phyloP scores from a whole-genome alignment of 2,113 vertebrate species.

The Laticauda laticaudata region DNA sequence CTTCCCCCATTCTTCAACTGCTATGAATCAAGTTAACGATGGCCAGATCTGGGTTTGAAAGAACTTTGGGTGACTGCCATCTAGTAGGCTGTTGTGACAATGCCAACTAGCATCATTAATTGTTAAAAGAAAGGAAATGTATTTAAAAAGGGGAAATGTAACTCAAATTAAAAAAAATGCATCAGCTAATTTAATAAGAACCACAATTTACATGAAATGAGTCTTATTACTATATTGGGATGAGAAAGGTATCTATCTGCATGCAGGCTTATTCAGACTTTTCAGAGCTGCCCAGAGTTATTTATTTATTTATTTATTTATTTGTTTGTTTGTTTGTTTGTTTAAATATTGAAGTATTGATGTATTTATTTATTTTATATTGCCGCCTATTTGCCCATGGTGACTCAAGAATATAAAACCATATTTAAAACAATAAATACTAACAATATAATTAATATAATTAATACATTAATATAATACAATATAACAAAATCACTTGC shows the following conservation, averaged over 20 bases:
- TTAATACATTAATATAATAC: no score
- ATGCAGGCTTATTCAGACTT: background rate
- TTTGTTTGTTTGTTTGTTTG: no score
- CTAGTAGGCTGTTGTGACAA: background rate
- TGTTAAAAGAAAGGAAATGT: background rate
- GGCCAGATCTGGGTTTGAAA: background rate
- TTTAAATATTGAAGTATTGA: no score
- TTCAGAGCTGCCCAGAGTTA: background rate
- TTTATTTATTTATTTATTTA: no score
- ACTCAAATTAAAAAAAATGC: background rate
- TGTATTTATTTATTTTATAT: no score
- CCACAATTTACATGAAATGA: background rate
- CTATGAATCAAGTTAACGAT: background rate
- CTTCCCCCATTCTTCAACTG: background rate
- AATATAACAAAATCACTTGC: no score
- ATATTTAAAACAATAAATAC: no score
- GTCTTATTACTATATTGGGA: background rate
- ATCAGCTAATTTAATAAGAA: background rate
- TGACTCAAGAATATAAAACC: no score
- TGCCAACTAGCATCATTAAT: background rate
- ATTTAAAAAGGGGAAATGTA: background rate
- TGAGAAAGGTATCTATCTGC: background rate
- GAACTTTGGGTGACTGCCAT: background rate
- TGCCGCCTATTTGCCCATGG: no score
- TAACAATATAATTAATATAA: no score